Percentiles rank a stretch among this genome's conserved stretches.
Evolutionary conservation across 2,888 invertebrate genomes (phyloP).

Genomic region (Muschampia plurimacula): DNA sequence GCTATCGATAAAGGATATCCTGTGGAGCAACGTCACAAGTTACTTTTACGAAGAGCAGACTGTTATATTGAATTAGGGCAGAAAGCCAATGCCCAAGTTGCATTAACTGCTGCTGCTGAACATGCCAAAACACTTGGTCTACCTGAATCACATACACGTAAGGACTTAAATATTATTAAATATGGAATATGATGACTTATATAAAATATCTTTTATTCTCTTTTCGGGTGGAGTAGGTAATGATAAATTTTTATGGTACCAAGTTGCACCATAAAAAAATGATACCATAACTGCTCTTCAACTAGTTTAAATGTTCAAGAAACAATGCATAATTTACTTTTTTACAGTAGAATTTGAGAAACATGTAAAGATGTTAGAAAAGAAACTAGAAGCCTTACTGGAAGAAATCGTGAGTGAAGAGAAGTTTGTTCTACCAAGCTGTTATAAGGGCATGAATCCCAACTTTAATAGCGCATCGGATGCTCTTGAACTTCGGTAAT

Average conservation of each 20-base stretch:
- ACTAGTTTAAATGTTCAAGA: too few relatives aligned
- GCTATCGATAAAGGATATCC: conserved; percentile 88
- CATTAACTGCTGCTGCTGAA: conserved; percentile 55
- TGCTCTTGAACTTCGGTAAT: conserved; percentile 76
- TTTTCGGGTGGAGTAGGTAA: neutral
- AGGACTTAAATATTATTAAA: conserved; percentile 21
- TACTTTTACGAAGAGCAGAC: conserved; percentile 87
- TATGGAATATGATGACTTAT: neutral
- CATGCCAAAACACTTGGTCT: conserved; percentile 55
- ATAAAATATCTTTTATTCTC: neutral
- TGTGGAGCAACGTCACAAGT: conserved; percentile 86
- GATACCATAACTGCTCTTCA: neutral
- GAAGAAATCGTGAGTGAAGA: conserved; percentile 44
- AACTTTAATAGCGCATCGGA: conserved; percentile 84
- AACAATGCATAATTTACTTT: neutral
- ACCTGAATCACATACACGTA: conserved; percentile 54
- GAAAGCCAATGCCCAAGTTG: conserved; percentile 63
- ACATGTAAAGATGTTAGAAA: conserved; percentile 62
- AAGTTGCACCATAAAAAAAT: too few relatives aligned
- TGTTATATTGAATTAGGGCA: conserved; percentile 86
- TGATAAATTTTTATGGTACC: too few relatives aligned
- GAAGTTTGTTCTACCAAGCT: conserved; percentile 64
- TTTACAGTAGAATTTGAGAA: conserved; percentile 68
- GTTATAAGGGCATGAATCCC: conserved; percentile 76
- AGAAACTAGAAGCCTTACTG: conserved; percentile 55